A percentile compares a stretch with the other conserved stretches of the same genome.
phyloP scores from a whole-genome alignment of 1,140 invertebrate species.

The Archivesica marissinica region DNA sequence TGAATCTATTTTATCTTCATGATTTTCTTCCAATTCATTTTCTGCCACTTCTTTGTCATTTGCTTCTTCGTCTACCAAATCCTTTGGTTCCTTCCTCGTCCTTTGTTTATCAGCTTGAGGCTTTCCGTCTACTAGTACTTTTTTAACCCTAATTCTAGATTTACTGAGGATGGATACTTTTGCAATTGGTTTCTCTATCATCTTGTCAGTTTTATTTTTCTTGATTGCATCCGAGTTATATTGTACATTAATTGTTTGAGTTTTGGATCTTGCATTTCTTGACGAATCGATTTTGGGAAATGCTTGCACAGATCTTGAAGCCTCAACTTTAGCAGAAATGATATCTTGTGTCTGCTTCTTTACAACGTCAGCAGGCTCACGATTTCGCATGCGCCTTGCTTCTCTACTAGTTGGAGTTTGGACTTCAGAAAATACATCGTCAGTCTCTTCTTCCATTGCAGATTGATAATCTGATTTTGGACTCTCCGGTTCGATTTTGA shows the following conservation, averaged over 20 bases:
- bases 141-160: conserved; percentile 17
- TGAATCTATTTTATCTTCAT: not conserved
- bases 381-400: not conserved
- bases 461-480: not conserved
- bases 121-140: not conserved
- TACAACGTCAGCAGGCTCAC: no score
- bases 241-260: not conserved
- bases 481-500: conserved; percentile 4
- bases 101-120: not conserved
- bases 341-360: no score
- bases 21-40: not conserved
- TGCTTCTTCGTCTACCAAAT: not conserved
- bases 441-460: not conserved
- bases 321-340: no score
- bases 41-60: not conserved
- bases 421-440: no score
- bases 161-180: conserved; percentile 16
- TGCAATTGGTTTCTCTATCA: not conserved
- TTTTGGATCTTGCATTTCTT: not conserved
- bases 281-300: not conserved
- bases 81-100: not conserved
- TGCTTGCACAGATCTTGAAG: not conserved
- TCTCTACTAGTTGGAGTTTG: not conserved
- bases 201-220: not conserved
- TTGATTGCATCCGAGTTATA: not conserved